A percentile compares a stretch with the other conserved stretches of the same genome.
These are phyloP conservation scores for Bradypus variegatus DNA, from an alignment of 2,797 vertebrate genomes.

Conservation along the genomic window DNA sequence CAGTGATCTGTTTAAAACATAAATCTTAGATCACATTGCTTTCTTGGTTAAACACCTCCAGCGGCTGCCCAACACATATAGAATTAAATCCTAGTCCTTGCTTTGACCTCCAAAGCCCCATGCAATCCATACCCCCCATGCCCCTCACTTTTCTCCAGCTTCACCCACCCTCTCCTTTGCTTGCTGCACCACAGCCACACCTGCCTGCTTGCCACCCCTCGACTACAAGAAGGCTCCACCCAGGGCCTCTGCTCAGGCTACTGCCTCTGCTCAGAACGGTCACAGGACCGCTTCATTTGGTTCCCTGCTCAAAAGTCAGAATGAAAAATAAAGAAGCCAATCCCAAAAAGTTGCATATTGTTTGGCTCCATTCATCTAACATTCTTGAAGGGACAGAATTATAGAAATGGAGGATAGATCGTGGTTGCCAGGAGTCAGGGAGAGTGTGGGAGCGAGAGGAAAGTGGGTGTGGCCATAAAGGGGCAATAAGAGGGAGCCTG, in stretches of 20 bases:
- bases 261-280: neutral
- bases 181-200: neutral
- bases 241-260: conserved; percentile 28
- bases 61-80: neutral
- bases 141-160: neutral
- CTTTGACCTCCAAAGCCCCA: neutral
- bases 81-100: neutral
- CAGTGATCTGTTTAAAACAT: neutral
- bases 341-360: no score
- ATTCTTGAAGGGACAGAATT: no score
- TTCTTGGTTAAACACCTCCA: neutral
- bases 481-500: no score
- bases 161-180: neutral
- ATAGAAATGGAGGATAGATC: no score
- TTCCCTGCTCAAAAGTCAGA: neutral
- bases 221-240: neutral
- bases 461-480: no score
- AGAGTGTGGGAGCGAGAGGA: no score
- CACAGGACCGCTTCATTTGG: neutral
- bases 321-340: no score
- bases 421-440: no score
- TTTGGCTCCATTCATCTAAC: no score
- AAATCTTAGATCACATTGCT: neutral
- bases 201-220: neutral
- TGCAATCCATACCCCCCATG: neutral